Base-by-base conservation (phyloP, 2,113 vertebrate species). In the Emydocephalus ijimae region DNA sequence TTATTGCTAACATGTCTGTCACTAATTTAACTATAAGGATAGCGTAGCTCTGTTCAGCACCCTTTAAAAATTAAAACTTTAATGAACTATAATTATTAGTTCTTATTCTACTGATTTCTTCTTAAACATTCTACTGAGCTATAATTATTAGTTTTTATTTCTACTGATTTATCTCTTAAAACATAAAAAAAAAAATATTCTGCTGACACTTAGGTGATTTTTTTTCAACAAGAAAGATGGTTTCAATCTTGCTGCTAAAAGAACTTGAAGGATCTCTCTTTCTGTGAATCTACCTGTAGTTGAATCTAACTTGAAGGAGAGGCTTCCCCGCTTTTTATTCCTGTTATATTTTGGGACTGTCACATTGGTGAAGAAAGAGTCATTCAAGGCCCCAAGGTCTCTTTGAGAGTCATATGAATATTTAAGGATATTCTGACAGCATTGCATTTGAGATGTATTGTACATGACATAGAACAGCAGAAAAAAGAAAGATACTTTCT, bases 271-370 rank as follows among this genome's bases (percentile, higher is more conserved):
- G 7, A 81, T 81, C 7, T 74, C 1, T 43, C 74, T 11, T 61
- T 10, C 24, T 81, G 6, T 81, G 74, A 43, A 81, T 21, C 34
- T 18, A 39, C n/a, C n/a, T 39, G 15, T 39, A 81, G 69, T 39
- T 81, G 18, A 39, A 39, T 81, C 15, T 81, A 39, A 81, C 6
- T 3, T 43, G 20, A 21, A 43, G 6, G 20, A 10, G 34, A 20
- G 2, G 2, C 2, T 39, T 18, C 3, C 34, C 2, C 3, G 0
- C 3, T 4, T 43, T 81, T 81, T 21, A 20, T 8, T 6, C 69
- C 69, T 39, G 74, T 81, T 15, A 81, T 43, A 43, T 21, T 81
- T 81, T 43, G 18, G 18, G 43, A 7, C 23, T 86, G 9, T 48
- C 20, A 48, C 85, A 26, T 45, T 24, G 43, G 23, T 48, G 23